Evolutionary conservation across 2,113 vertebrate species (phyloP).

Genomic region (Oreochromis aureus): DNA sequence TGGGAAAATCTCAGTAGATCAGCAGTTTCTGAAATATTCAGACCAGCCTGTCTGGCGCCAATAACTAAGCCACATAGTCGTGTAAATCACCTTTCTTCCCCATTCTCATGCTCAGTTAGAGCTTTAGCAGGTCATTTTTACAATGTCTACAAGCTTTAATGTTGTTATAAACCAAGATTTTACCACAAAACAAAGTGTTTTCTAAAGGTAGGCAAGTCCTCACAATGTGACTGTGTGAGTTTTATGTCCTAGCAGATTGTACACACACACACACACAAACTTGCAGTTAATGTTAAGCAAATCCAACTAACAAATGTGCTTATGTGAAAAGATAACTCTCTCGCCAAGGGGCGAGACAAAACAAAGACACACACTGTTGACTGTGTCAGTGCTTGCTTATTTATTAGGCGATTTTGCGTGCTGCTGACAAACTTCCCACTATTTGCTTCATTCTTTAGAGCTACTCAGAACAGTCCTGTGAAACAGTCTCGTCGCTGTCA

Average conservation of each 20-base stretch:
- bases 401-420: background rate
- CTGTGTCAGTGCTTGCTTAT: background rate
- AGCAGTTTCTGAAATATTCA: background rate
- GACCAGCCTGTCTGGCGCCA: background rate
- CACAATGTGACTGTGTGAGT: background rate
- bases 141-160: background rate
- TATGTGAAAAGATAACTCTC: background rate
- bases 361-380: background rate
- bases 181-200: background rate
- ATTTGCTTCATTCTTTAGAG: background rate
- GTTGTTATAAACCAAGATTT: background rate
- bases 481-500: background rate
- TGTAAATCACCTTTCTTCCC: background rate
- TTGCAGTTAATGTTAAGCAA: background rate
- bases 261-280: background rate
- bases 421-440: background rate
- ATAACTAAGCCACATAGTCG: background rate
- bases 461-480: background rate
- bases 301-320: background rate
- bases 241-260: background rate
- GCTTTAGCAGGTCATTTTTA: background rate
- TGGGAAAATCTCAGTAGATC: background rate
- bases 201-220: background rate
- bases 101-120: background rate
- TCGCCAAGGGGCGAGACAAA: background rate